Evolutionary conservation across 2,888 invertebrate genomes (phyloP).

Genomic region (Teleogryllus oceanicus): DNA sequence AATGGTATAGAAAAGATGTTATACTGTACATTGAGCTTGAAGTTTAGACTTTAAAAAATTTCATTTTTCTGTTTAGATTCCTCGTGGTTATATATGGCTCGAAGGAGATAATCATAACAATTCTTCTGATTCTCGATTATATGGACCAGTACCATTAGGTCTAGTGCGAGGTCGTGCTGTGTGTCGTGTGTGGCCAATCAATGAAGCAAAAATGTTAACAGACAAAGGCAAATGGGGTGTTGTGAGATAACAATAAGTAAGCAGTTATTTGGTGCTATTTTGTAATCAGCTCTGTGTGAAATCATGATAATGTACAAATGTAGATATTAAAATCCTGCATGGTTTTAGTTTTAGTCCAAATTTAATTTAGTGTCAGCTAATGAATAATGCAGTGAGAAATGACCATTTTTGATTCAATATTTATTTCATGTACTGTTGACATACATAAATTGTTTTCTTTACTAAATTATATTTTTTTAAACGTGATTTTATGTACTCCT

Average conservation of each 20-base stretch:
- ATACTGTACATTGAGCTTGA: not conserved
- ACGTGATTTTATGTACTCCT: too few species aligned
- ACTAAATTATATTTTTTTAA: too few species aligned
- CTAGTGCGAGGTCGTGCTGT: slow-evolving; percentile 77
- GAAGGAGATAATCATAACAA: slow-evolving; percentile 84
- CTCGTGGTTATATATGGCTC: slow-evolving; percentile 84
- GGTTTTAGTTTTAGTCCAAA: too few species aligned
- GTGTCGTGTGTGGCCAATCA: slow-evolving; percentile 73
- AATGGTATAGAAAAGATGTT: not conserved
- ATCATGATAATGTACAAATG: too few species aligned
- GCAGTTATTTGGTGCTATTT: too few species aligned
- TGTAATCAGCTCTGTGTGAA: too few species aligned
- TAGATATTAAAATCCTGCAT: too few species aligned
- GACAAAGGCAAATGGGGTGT: slow-evolving; percentile 23
- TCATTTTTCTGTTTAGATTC: slow-evolving; percentile 56
- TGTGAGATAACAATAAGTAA: slow-evolving; percentile 21
- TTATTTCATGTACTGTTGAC: too few species aligned
- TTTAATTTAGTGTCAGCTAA: too few species aligned
- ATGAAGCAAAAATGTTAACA: slow-evolving; percentile 44
- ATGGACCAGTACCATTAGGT: slow-evolving; percentile 85
- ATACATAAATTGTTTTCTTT: too few species aligned
- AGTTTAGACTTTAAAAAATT: not conserved
- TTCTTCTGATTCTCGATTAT: slow-evolving; percentile 81
- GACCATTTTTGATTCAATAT: too few species aligned
- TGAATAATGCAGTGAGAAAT: too few species aligned